phyloP scores from a whole-genome alignment of 2,113 vertebrate genomes.

The Apteryx owenii region DNA sequence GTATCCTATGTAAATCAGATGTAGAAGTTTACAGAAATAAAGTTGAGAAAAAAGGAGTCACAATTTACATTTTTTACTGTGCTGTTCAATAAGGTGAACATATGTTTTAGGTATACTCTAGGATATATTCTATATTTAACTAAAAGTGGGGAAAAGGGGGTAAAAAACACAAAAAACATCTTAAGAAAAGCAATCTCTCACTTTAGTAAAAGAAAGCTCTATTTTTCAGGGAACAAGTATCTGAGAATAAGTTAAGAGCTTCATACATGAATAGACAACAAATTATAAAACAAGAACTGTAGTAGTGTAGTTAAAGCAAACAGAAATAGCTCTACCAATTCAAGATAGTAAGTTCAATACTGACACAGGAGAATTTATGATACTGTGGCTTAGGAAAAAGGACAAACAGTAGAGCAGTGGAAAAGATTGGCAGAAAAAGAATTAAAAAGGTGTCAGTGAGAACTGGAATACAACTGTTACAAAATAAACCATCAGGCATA shows the following conservation, averaged over 20 bases:
- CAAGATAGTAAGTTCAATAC: neutral
- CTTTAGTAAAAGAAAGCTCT: neutral
- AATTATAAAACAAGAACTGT: neutral
- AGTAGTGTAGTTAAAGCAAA: neutral
- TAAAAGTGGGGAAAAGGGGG: neutral
- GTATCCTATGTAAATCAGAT: accelerated
- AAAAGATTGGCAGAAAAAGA: neutral
- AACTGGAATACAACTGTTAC: neutral
- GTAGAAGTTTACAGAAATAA: neutral
- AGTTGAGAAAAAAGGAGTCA: neutral
- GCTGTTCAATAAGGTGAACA: neutral
- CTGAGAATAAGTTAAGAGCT: neutral
- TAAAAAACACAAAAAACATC: neutral
- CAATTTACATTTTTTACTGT: neutral
- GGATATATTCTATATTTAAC: neutral
- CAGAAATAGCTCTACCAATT: neutral
- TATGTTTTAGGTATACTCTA: neutral
- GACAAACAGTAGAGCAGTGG: neutral
- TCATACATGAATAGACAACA: neutral
- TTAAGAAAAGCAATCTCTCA: neutral
- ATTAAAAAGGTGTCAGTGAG: neutral
- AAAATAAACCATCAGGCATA: neutral
- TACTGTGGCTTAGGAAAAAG: neutral
- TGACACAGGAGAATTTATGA: conserved; percentile 10
- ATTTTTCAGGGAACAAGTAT: neutral